Base-by-base conservation (phyloP, 2,113 vertebrate genomes). In the Ceuthmochares aereus region DNA sequence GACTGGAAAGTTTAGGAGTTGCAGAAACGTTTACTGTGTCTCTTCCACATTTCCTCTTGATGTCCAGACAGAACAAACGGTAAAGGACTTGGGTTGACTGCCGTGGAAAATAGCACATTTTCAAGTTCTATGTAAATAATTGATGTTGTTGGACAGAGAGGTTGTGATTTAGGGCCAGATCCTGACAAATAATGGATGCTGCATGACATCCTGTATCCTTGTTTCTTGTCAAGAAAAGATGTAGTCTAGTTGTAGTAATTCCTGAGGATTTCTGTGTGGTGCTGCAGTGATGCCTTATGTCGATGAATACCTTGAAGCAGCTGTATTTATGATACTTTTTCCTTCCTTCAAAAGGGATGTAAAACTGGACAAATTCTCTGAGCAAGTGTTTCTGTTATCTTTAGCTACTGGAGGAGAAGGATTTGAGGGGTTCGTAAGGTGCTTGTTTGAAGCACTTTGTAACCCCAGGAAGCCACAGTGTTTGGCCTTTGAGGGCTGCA, bases 401-500 rank as follows among this genome's bases (percentile, higher is more conserved):
- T 59, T 30, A 37, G 63, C 54, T 13, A 8, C 6, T 2, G 1
- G 8, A 6, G 58, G 19, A 9, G 54, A 36, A 40, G 15, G 16
- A 4, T 59, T 51, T 0, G 3, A 37, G 11, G 6, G 3, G 3
- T 32, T 25, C 12, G 42, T 21, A 73, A 21, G 4, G 25, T 16
- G 10, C 6, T 42, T 3, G 4, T 36, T 36, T 51, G 49, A 66
- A 81, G 34, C 16, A 26, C 0, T 0, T 9, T 37, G 0, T 36
- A 55, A n/a, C 10, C 14, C 16, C 16, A 7, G 58, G 59, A 69
- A 67, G 11, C 21, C 1, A 0, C 2, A 0, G 8, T 20, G n/a
- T 26, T 68, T 29, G 32, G 34, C 20, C 6, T 6, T 16, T 22
- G 23, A 30, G 23, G 42, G 17, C n/a, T 55, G 14, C 36, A 21